A percentile compares a stretch with the other conserved stretches of the same genome.
These are phyloP conservation scores for Phalloptychus januarius DNA, from an alignment of 2,797 vertebrate genomes.

Conservation along the genomic window DNA sequence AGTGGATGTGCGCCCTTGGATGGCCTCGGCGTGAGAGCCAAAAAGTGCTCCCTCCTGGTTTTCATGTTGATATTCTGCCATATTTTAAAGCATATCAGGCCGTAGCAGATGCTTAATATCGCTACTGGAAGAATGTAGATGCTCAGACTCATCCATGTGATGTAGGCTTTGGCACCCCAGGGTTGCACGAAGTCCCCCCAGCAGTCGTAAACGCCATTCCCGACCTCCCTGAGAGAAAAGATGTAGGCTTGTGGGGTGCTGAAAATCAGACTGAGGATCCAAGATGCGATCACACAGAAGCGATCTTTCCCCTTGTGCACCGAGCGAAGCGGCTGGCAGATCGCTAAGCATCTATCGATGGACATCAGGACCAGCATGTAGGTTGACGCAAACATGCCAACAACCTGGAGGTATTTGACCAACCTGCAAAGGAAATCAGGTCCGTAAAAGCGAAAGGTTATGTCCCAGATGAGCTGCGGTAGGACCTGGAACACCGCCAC, in stretches of 20 bases:
- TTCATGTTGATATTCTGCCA: conserved; percentile 97
- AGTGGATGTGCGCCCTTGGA: conserved; percentile 70
- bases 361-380: conserved; percentile 98
- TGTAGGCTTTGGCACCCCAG: conserved; percentile 94
- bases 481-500: conserved; percentile 97
- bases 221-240: conserved; percentile 90
- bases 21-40: conserved; percentile 69
- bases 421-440: conserved; percentile 92
- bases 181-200: conserved; percentile 95
- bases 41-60: conserved; percentile 78
- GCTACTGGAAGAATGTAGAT: conserved; percentile 93
- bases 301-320: conserved; percentile 87
- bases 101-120: conserved; percentile 91
- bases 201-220: conserved; percentile 91
- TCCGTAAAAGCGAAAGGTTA: conserved; percentile 97
- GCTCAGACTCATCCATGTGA: conserved; percentile 96
- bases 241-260: conserved; percentile 94
- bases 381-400: conserved; percentile 99
- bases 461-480: conserved; percentile 98
- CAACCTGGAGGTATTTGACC: conserved; percentile 95
- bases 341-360: conserved; percentile 93
- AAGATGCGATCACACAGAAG: conserved; percentile 88
- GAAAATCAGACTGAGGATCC: conserved; percentile 92
- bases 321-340: conserved; percentile 92
- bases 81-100: conserved; percentile 96